These are phyloP conservation scores for Rhyacichthys aspro DNA, from an alignment of 2,797 vertebrate species.

Conservation along the genomic window DNA sequence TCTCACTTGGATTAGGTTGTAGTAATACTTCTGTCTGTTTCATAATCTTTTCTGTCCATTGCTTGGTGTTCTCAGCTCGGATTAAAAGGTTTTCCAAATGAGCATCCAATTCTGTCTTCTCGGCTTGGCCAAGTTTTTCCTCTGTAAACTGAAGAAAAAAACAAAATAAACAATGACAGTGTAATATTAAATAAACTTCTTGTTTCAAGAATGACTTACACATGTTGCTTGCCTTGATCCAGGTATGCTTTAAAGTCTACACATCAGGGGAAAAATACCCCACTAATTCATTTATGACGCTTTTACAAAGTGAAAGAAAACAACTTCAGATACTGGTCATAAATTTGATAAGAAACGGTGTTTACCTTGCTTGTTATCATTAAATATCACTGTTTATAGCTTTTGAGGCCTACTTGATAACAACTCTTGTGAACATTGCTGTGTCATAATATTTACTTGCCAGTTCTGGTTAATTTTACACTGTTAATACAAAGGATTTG, in stretches of 20 bases:
- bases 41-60: conserved; percentile 96
- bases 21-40: conserved; percentile 96
- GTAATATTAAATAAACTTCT: too few relatives aligned
- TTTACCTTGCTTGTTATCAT: conserved; percentile 3
- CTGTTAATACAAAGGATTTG: too few relatives aligned
- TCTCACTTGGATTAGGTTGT: conserved; percentile 98
- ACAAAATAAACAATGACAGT: not conserved
- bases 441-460: too few relatives aligned
- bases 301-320: not conserved
- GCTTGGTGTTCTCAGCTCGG: conserved; percentile 95
- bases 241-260: too few relatives aligned
- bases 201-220: too few relatives aligned
- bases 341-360: not conserved
- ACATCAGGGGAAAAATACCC: too few relatives aligned
- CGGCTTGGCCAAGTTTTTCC: conserved; percentile 97
- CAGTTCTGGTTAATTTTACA: too few relatives aligned
- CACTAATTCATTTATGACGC: too few relatives aligned
- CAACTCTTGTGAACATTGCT: not conserved
- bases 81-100: conserved; percentile 94
- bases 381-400: not conserved
- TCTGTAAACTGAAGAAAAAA: conserved; percentile 89
- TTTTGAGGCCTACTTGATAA: conserved; percentile 42
- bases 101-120: conserved; percentile 97
- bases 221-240: too few relatives aligned
- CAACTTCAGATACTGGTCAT: too few relatives aligned